These are phyloP conservation scores for Calephelis nemesis DNA, from an alignment of 1,140 invertebrate genomes.

Conservation along the genomic window DNA sequence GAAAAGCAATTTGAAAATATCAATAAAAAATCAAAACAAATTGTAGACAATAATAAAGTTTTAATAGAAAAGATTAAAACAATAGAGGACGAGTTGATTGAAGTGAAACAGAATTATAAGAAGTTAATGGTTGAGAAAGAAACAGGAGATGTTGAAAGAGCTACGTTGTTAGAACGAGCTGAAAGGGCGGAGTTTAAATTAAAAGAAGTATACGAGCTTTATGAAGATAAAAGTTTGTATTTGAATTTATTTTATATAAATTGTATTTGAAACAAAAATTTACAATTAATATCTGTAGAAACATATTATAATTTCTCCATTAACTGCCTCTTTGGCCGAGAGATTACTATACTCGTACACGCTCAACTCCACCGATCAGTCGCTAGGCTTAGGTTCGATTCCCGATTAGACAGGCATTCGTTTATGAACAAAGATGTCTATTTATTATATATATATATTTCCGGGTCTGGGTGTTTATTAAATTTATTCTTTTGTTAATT, in stretches of 20 bases:
- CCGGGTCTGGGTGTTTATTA: too few relatives aligned
- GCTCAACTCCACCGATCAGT: too few relatives aligned
- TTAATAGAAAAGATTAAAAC: conserved; percentile 70
- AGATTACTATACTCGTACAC: too few relatives aligned
- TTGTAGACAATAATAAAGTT: conserved; percentile 82
- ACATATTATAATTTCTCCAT: too few relatives aligned
- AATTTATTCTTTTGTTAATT: too few relatives aligned
- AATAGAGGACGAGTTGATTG: conserved; percentile 78
- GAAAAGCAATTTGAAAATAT: conserved; percentile 82
- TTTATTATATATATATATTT: too few relatives aligned
- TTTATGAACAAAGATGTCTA: too few relatives aligned
- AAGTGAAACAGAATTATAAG: conserved; percentile 76
- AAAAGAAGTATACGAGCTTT: conserved; percentile 81
- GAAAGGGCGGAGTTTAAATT: conserved; percentile 81
- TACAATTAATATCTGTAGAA: too few relatives aligned
- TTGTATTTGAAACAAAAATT: background rate
- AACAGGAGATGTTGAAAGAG: conserved; percentile 81
- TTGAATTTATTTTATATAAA: conserved; percentile 3
- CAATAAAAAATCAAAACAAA: conserved; percentile 81
- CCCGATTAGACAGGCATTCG: too few relatives aligned
- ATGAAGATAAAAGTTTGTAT: conserved; percentile 80
- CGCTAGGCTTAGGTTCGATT: too few relatives aligned
- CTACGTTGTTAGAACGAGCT: conserved; percentile 78
- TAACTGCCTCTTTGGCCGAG: too few relatives aligned
- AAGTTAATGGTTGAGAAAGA: conserved; percentile 77